These are phyloP conservation scores for Oncorhynchus tshawytscha DNA, from an alignment of 2,113 vertebrate species.

Conservation along the genomic window DNA sequence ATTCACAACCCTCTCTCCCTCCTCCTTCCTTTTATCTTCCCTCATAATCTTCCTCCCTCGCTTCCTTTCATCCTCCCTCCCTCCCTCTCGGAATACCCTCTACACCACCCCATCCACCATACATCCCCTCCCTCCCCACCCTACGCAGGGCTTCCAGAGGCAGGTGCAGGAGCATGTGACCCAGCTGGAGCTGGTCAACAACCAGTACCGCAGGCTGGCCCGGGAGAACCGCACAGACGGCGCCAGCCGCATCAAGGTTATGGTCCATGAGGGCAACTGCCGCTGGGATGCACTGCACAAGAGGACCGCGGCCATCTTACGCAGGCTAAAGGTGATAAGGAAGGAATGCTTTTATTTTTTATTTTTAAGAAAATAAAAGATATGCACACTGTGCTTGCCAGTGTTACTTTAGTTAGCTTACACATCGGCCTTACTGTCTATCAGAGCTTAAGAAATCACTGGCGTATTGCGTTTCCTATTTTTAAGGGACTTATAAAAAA, in stretches of 20 bases:
- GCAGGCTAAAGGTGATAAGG: slow-evolving; percentile 82
- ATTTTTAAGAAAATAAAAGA: too few relatives aligned
- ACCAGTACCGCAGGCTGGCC: slow-evolving; percentile 91
- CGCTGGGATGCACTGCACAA: slow-evolving; percentile 90
- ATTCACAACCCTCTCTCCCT: too few relatives aligned
- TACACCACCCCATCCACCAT: background rate
- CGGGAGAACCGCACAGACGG: slow-evolving; percentile 89
- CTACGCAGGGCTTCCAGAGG: slow-evolving; percentile 83
- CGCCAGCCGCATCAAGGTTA: slow-evolving; percentile 83
- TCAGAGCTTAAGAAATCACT: too few relatives aligned
- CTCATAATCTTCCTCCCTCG: background rate
- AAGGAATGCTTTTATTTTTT: too few relatives aligned
- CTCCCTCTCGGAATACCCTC: background rate
- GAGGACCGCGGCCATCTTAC: slow-evolving; percentile 80
- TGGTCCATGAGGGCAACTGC: slow-evolving; percentile 87
- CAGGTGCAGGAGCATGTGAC: slow-evolving; percentile 88
- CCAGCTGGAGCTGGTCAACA: slow-evolving; percentile 91
- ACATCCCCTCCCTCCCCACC: background rate
- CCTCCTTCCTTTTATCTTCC: background rate
- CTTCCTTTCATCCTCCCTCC: background rate
- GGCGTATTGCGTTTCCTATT: too few relatives aligned
- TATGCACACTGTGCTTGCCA: too few relatives aligned
- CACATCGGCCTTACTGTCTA: too few relatives aligned
- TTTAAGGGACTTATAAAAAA: too few relatives aligned
- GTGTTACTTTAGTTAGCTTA: too few relatives aligned